Percentiles rank a stretch among this genome's conserved stretches.
Evolutionary conservation across 2,113 vertebrate genomes (phyloP).

Genomic region (Hippoglossus stenolepis): DNA sequence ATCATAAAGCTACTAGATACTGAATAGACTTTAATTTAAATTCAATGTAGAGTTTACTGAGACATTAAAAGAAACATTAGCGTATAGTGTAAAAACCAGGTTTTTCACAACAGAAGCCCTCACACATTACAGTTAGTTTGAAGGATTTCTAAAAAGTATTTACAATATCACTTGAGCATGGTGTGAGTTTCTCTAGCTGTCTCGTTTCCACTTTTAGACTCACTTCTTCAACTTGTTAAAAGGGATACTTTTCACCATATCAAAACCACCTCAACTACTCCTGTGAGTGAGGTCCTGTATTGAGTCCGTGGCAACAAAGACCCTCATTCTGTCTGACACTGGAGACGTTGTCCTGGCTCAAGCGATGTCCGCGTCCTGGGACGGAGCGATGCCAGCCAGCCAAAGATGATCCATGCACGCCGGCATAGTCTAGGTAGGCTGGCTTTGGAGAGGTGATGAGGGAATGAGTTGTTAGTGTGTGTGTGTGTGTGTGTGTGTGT

Average conservation of each 20-base stretch:
- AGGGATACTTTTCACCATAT: slow-evolving; percentile 46
- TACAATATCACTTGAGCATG: not conserved
- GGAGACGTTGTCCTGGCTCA: slow-evolving; percentile 51
- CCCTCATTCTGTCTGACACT: slow-evolving; percentile 68
- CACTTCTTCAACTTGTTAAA: slow-evolving; percentile 32
- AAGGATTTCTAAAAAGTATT: not conserved
- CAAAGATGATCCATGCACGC: slow-evolving; percentile 52
- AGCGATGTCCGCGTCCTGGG: slow-evolving; percentile 43
- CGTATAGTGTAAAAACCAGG: not conserved
- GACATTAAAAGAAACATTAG: not conserved
- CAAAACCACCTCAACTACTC: slow-evolving; percentile 34
- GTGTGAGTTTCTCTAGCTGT: slow-evolving; percentile 3
- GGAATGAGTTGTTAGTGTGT: slow-evolving; percentile 23
- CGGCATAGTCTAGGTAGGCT: slow-evolving; percentile 49
- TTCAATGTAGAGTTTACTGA: not conserved
- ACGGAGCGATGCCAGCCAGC: slow-evolving; percentile 48
- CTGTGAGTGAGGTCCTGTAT: slow-evolving; percentile 47
- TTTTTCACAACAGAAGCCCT: not conserved
- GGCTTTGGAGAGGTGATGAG: slow-evolving; percentile 20
- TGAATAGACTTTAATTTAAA: too few relatives aligned
- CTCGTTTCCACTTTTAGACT: slow-evolving; percentile 18
- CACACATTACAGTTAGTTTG: not conserved
- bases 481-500: slow-evolving; percentile 23
- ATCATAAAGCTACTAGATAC: too few relatives aligned
- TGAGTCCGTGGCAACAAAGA: slow-evolving; percentile 69